Percentiles rank a stretch among this genome's conserved stretches.
Conservation (phyloP, 2,113 vertebrate genomes). For the Microcebus tavaratra region DNA sequence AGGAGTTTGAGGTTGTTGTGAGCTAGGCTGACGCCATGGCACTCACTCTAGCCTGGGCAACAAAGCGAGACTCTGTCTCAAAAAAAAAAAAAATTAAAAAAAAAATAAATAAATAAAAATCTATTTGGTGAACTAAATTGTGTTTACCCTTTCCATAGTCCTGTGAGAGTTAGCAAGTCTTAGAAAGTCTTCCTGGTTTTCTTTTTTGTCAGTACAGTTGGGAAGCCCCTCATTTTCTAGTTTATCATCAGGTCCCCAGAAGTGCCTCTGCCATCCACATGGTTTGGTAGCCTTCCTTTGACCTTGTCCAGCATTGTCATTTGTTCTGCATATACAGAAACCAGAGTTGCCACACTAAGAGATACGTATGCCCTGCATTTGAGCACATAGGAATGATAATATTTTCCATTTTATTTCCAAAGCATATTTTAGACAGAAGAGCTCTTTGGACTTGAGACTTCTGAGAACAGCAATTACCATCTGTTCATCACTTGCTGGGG, state of each 20-base stretch:
- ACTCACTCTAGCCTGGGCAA: no score
- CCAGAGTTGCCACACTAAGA: background rate
- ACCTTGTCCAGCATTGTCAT: slow-evolving; percentile 35
- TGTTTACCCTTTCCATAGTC: slow-evolving; percentile 22
- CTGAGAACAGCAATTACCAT: background rate
- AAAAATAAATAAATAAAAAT: slow-evolving; percentile 63
- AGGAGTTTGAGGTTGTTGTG: no score
- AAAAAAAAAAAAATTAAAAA: no score
- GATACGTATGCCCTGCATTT: background rate
- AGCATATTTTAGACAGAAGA: background rate
- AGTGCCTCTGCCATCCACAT: slow-evolving; percentile 45
- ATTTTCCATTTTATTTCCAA: slow-evolving; percentile 42
- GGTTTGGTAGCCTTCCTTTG: slow-evolving; percentile 57
- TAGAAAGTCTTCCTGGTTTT: slow-evolving; percentile 45
- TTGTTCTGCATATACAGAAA: slow-evolving; percentile 20
- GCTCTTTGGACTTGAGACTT: background rate
- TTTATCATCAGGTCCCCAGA: slow-evolving; percentile 54
- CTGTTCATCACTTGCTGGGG: background rate
- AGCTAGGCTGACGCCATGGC: no score
- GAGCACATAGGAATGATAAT: background rate
- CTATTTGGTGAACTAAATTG: slow-evolving; percentile 39
- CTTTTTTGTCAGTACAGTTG: background rate
- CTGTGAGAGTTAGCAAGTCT: slow-evolving; percentile 40
- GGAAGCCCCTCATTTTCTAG: slow-evolving; percentile 67
- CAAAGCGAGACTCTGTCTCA: no score